Conservation (phyloP, 2,113 vertebrate genomes). For the Notarius quadriscutis region DNA sequence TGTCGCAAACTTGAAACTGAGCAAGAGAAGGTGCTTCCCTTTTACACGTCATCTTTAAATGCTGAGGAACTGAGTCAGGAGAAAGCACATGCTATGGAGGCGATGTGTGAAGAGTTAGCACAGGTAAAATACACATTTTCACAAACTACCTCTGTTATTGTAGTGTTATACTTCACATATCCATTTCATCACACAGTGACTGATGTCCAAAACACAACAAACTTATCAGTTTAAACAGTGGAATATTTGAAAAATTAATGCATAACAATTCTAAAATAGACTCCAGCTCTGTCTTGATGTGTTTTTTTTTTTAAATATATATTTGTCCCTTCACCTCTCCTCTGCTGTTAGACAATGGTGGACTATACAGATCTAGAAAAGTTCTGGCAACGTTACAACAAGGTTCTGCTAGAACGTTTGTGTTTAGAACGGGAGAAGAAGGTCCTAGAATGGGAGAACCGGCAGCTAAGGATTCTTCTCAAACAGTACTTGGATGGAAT, state of each 20-base stretch:
- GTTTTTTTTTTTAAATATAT: background rate
- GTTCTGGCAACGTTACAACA: conserved; percentile 85
- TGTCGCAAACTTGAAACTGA: conserved; percentile 81
- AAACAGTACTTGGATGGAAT: conserved; percentile 75
- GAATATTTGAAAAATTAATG: background rate
- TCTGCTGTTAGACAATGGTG: conserved; percentile 61
- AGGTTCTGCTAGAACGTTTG: conserved; percentile 76
- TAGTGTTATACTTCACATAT: background rate
- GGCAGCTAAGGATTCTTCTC: conserved; percentile 69
- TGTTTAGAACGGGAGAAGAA: conserved; percentile 63
- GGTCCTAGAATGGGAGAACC: conserved; percentile 66
- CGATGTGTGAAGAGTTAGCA: conserved; percentile 62
- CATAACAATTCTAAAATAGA: background rate
- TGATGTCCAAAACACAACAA: background rate
- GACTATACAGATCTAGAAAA: conserved; percentile 73
- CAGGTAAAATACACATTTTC: conserved; percentile 62
- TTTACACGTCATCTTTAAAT: conserved; percentile 70
- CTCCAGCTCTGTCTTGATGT: background rate
- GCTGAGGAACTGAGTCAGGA: conserved; percentile 62
- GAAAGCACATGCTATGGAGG: conserved; percentile 47
- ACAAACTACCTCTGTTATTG: background rate
- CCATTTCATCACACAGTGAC: background rate
- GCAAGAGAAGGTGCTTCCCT: conserved; percentile 84
- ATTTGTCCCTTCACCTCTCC: background rate
- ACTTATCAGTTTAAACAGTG: background rate